Base-by-base conservation (phyloP, 2,888 invertebrate genomes). In the Biston stratarius region DNA sequence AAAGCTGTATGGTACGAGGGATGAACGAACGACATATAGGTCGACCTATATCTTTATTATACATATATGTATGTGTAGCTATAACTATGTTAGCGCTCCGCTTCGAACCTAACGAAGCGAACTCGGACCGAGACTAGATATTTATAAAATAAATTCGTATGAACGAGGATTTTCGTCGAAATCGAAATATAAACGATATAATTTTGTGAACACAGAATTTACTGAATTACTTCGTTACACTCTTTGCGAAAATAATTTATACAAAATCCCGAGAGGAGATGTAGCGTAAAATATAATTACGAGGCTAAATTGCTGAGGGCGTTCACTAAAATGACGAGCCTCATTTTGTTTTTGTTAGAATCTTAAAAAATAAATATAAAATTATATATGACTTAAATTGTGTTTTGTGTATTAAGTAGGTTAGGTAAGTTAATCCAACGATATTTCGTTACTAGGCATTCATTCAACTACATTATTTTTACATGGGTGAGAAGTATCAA, bases 161-260 rank as follows among this genome's bases (percentile, higher is more conserved):
- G 15, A 64, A 57, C 15, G 57, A 48, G 55, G 58, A 52, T 10
- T 58, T 48, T 64, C 64, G 14, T 44, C 36, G 15, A 14, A 57
- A 59, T 59, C 36, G 38, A 52, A 61, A 47, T 45, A 56, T 56
- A 56, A 60, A 38, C 61, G 44, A 15, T 11, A 47, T 56, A 61
- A 61, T 61, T 58, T 62, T 44, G 59, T 36, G 56, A 56, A 64
- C 38, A 64, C 56, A 34, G 9, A 64, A 61, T 58, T 61, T 55
- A 33, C 55, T 44, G 49, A 57, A 63, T 56, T 56, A 49, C 52
- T 14, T 53, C 15, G 38, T 6, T 42, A 55, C 5, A 55, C 42
- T 55, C 42, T 55, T 55, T 55, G 55, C 6, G 47, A 47, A 59
- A 15, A 42, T 55, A 48, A 47, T 53, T 53, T 49, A 47, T 33